Evolutionary conservation across 2,888 invertebrate genomes (phyloP), one percentile per base, ranked within the genome.

Genomic region (Eristalinus aeneus): DNA sequence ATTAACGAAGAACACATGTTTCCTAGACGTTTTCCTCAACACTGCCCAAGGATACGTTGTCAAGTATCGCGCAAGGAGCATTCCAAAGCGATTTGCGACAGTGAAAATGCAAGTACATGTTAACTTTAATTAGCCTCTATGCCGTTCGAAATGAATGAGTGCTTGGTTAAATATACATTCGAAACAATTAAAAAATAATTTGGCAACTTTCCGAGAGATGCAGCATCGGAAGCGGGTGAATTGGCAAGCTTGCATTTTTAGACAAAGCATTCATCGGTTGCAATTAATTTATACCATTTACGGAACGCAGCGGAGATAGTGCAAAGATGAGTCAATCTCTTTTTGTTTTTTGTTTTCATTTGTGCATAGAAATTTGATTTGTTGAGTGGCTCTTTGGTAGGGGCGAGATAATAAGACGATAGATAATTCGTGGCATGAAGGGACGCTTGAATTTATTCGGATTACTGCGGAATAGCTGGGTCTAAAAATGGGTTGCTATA

Each of bases 171-270:
- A 74, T 74, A 65, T 84, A 46, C 46, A 65, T 84, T 65, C 65
- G n/a, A 80, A 74, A 84, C 84, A 84, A 84, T 84, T 84, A 84
- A 75, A 84, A 84, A 79, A 84, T 84, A 84, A 67, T 80, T 84
- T 84, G 84, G 84, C 84, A 84, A 5, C 4, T 3, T 39, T 73
- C 79, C 79, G 34, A 69, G 16, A 56, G 34, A 34, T 9, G 3
- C 34, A 73, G 64, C 63, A 39, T 58, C 36, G 11, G 27, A 36
- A 20, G 61, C 56, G 31, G 16, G 22, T 63, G 31, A 20, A 36
- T 10, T 34, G n/a, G 46, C 8, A 16, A 8, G 20, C 4, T 23
- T 36, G 20, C 36, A 65, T 60, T 58, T 74, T 46, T 65, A 74
- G 53, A 36, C 16, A 11, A 27, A 39, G 32, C 36, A 69, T 60